Percentiles rank a stretch among this genome's conserved stretches.
Evolutionary conservation across 2,113 vertebrate species (phyloP).

Genomic region (Erythrocercus mccallii): DNA sequence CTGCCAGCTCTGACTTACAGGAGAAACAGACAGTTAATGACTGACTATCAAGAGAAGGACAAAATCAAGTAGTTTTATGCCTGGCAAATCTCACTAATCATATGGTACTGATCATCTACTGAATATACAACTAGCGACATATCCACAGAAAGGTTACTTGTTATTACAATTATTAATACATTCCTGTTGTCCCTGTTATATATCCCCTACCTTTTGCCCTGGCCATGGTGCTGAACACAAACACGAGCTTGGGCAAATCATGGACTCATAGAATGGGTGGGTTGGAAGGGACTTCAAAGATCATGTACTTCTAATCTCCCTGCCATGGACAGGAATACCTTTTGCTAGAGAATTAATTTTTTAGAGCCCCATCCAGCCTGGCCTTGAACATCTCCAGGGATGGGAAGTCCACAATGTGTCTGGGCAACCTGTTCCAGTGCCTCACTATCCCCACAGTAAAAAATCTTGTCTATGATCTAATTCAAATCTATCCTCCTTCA

Average conservation of each 20-base stretch:
- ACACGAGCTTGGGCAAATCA: accelerated
- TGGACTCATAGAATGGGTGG: not conserved
- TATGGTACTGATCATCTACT: not conserved
- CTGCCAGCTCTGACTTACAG: not conserved
- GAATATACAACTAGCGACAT: not conserved
- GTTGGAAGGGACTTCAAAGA: not conserved
- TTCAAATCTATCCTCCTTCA: not conserved
- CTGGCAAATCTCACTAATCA: not conserved
- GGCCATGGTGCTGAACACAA: constrained; percentile 51
- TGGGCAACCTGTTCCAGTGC: not conserved
- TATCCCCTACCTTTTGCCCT: not conserved
- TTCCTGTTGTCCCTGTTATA: accelerated
- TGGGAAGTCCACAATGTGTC: not conserved
- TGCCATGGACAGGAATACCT: not conserved
- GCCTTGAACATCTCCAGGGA: not conserved
- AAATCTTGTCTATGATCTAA: not conserved
- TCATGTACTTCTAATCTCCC: not conserved
- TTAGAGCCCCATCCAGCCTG: not conserved
- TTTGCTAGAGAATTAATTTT: not conserved
- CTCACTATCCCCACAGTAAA: not conserved
- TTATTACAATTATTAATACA: not conserved
- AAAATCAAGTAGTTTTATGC: not conserved
- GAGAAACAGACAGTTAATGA: not conserved
- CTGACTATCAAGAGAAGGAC: not conserved
- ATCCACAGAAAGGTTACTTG: not conserved